A percentile compares a stretch with the other conserved stretches of the same genome.
phyloP scores from a whole-genome alignment of 2,113 vertebrate species.

The Xiphophorus maculatus region DNA sequence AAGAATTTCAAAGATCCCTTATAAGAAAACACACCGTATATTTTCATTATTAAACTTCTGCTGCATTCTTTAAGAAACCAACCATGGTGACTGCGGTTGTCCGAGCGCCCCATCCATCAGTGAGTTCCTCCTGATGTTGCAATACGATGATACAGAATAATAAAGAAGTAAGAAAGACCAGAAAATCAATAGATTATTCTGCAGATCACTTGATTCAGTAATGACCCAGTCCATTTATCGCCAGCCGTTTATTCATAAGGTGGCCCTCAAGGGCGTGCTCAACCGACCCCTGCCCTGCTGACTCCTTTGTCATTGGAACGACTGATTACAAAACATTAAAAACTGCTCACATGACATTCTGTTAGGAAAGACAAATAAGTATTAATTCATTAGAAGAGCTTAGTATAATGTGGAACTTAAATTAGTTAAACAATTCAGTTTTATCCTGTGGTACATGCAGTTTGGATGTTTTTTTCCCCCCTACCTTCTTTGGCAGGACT shows the following conservation, averaged over 20 bases:
- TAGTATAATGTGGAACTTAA: not conserved
- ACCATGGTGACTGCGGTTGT: slow-evolving; percentile 61
- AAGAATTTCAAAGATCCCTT: slow-evolving; percentile 4
- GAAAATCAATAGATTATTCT: slow-evolving; percentile 87
- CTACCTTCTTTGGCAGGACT: not conserved
- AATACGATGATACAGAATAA: slow-evolving; percentile 84
- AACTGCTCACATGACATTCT: slow-evolving; percentile 75
- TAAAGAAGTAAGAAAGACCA: slow-evolving; percentile 83
- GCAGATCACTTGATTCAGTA: slow-evolving; percentile 86
- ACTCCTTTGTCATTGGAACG: slow-evolving; percentile 73
- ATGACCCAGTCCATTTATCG: slow-evolving; percentile 84
- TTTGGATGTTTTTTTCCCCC: not conserved
- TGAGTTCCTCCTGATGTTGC: slow-evolving; percentile 81
- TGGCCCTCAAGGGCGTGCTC: slow-evolving; percentile 76
- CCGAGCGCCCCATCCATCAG: slow-evolving; percentile 78
- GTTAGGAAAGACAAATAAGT: slow-evolving; percentile 71
- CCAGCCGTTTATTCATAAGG: slow-evolving; percentile 80
- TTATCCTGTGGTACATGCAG: not conserved
- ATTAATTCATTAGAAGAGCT: slow-evolving; percentile 8
- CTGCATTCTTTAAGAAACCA: slow-evolving; percentile 49
- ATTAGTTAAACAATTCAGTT: not conserved
- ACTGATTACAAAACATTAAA: slow-evolving; percentile 83
- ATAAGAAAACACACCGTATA: slow-evolving; percentile 15
- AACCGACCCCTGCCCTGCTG: slow-evolving; percentile 76
- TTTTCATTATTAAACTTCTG: slow-evolving; percentile 30